Evolutionary conservation across 2,797 vertebrate genomes (phyloP), one percentile per base, ranked within the genome.

Genomic region (Paedocypris micromegethes): DNA sequence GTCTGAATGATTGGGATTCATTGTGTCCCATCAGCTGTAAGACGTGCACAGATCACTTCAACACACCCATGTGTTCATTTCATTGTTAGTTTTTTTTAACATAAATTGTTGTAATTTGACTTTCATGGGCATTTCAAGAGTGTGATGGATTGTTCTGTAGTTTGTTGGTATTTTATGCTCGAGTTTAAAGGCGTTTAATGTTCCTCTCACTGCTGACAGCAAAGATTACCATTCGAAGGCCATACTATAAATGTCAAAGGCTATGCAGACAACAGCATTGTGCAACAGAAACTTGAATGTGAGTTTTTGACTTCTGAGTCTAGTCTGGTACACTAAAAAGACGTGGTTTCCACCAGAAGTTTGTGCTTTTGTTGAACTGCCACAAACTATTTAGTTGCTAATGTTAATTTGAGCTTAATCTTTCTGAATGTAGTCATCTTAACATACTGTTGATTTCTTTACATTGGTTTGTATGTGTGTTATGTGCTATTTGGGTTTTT

Each of bases 371-470:
- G n/a, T 46, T 57, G 40, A 43, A 40, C 39, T 56, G 9, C 50
- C 7, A 7, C 42, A 47, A 58, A 64, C 46, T 39, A 49, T 68
- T 9, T 4, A 47, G 43, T 41, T 43, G 42, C 53, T 53, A 9
- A 56, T 69, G 55, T 66, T 23, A 58, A 52, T 23, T 3, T 53
- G 71, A 63, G 64, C 64, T 69, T 42, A 7, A 46, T 65, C 53
- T 57, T 53, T 51, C 52, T 3, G 44, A 75, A 76, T 75, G 65
- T 78, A 78, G 70, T 75, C 52, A 49, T 58, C 46, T 67, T 51
- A 57, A 72, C 73, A 75, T 78, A 75, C 64, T 67, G 62, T 56
- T 55, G 40, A 0, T 41, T 60, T 66, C 62, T 5, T 42, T 23
- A 23, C 37, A 49, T 47, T 65, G 7, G 47, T 41, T 67, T 44